Evolutionary conservation across 2,113 vertebrate species (phyloP), one percentile per base, ranked within the genome.

Genomic region (Brachyistius frenatus): DNA sequence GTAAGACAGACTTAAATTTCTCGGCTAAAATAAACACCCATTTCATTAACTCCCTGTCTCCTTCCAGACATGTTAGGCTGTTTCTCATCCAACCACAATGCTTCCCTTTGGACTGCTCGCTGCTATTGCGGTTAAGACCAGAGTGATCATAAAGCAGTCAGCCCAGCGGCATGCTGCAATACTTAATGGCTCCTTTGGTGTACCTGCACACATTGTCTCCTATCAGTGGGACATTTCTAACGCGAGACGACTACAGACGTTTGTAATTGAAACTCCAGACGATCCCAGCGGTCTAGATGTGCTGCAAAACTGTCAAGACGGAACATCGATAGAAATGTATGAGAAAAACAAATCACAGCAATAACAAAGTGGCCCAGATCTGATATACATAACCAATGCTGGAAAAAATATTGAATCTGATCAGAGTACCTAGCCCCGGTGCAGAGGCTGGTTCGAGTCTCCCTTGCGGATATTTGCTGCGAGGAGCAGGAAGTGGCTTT

Each of bases 141-240:
- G 47, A 80, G 61, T 23, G 0, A 54, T 56, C 73, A 72, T 88
- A 86, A 89, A 91, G 66, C 70, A 57, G 80, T 87, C 84, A 67
- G 7, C 73, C 66, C 66, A 30, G 56, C 64, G 0, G 50, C 41
- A 11, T 35, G 41, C 73, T 71, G 86, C 50, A 39, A 39, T 73
- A 74, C 65, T 78, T 77, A 62, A 23, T 61, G 36, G 73, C 74
- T 87, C 72, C 69, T 83, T 66, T 0, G 54, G 65, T 37, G 64
- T 66, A 78, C 74, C 83, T 81, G 78, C 44, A 7, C 23, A 41
- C 23, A 52, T 32, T 49, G 73, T 53, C 55, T 67, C 31, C 41
- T 44, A 67, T 78, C 61, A 69, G 44, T 14, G 8, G 68, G 64
- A 78, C 39, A 9, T 65, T 76, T 41, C 11, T n/a, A 71, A 46